Evolutionary conservation across 1,140 invertebrate species (phyloP).

Genomic region (Drosophila sechellia): DNA sequence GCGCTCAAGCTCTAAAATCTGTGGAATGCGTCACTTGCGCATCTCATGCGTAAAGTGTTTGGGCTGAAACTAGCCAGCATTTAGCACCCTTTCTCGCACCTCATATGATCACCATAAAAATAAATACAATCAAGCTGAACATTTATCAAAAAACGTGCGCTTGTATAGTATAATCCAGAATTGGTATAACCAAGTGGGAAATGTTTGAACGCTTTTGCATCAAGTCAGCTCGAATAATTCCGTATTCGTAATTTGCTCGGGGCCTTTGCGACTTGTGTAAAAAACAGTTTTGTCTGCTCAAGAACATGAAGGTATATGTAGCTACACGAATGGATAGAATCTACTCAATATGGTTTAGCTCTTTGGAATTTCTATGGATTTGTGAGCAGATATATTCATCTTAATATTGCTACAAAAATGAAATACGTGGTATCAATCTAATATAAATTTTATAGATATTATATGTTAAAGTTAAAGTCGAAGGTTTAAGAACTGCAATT

Average conservation of each 20-base stretch:
- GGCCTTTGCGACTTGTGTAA: conserved; percentile 20
- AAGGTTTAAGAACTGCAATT: not conserved
- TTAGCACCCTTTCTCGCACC: conserved; percentile 39
- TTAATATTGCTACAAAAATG: too few species aligned
- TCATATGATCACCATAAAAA: conserved; percentile 42
- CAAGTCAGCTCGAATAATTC: conserved; percentile 2
- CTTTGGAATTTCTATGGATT: not conserved
- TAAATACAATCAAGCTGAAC: conserved; percentile 13
- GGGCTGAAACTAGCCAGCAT: conserved; percentile 35
- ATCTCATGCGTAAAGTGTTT: conserved; percentile 14
- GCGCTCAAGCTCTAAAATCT: conserved; percentile 6
- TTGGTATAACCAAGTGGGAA: conserved; percentile 18
- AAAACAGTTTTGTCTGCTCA: conserved; percentile 14
- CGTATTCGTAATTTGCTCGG: conserved; percentile 46
- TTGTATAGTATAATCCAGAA: conserved; percentile 43
- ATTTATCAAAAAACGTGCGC: conserved; percentile 18
- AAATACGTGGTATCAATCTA: too few species aligned
- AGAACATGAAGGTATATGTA: not conserved
- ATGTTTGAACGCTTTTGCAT: conserved; percentile 23
- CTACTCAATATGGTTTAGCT: not conserved
- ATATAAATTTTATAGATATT: too few species aligned
- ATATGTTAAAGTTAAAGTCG: too few species aligned
- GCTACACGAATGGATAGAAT: not conserved
- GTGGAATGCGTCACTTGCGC: conserved; percentile 35
- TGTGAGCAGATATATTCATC: too few species aligned